A percentile compares a stretch with the other conserved stretches of the same genome.
These are phyloP conservation scores for Meghimatium bilineatum DNA, from an alignment of 2,888 invertebrate genomes.

Conservation along the genomic window DNA sequence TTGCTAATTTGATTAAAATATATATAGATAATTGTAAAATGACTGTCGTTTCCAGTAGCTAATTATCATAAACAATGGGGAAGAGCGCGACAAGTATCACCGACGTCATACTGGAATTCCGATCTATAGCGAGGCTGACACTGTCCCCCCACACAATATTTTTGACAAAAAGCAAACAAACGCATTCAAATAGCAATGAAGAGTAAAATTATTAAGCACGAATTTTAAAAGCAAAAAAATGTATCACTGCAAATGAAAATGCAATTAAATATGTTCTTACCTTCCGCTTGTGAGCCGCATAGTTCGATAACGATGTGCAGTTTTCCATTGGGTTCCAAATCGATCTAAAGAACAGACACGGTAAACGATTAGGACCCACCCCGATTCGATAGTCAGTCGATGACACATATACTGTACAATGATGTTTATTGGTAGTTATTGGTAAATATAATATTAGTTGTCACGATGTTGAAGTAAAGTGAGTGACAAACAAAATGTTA, in stretches of 20 bases:
- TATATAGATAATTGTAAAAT: background rate
- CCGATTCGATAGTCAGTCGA: slow-evolving; percentile 24
- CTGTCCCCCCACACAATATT: slow-evolving; percentile 17
- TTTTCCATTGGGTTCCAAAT: slow-evolving; percentile 96
- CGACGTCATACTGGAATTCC: slow-evolving; percentile 49
- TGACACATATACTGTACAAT: slow-evolving; percentile 4
- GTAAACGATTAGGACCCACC: slow-evolving; percentile 38
- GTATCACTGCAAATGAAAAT: slow-evolving; percentile 56
- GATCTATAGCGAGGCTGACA: slow-evolving; percentile 37
- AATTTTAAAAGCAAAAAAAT: background rate
- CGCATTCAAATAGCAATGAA: background rate
- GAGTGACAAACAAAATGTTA: slow-evolving; percentile 28
- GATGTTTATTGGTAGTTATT: background rate
- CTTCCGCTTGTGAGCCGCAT: slow-evolving; percentile 76
- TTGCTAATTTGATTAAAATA: background rate
- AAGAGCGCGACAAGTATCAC: slow-evolving; percentile 41
- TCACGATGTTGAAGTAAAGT: background rate
- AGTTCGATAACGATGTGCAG: slow-evolving; percentile 95
- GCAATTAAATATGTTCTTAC: slow-evolving; percentile 50
- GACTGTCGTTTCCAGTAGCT: slow-evolving; percentile 30
- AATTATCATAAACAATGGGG: slow-evolving; percentile 53
- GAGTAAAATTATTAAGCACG: background rate
- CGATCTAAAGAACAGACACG: slow-evolving; percentile 84
- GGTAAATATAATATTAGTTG: background rate
- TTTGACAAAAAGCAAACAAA: background rate